Percentiles rank a stretch among this genome's conserved stretches.
Conservation (phyloP, 2,888 invertebrate species). For the Leptothorax acervorum region DNA sequence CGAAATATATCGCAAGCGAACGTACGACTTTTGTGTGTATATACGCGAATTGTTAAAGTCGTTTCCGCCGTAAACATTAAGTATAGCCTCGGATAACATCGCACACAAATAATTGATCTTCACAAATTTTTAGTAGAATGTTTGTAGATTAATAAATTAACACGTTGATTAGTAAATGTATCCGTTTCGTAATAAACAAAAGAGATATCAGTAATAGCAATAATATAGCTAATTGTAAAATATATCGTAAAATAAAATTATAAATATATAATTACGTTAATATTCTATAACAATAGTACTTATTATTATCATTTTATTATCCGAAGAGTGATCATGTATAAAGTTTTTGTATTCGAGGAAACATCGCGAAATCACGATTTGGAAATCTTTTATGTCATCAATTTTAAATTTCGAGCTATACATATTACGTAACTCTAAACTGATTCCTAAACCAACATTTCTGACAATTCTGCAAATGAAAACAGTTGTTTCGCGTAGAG, state of each 20-base stretch:
- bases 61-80: neutral
- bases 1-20: constrained; percentile 27
- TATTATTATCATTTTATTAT: neutral
- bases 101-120: neutral
- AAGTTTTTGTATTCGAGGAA: neutral
- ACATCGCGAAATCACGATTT: neutral
- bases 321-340: neutral
- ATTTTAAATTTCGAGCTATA: neutral
- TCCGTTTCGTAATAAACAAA: neutral
- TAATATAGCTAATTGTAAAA: neutral
- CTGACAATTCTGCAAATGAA: neutral
- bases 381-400: neutral
- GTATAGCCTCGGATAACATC: neutral
- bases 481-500: neutral
- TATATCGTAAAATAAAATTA: neutral
- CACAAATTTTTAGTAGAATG: neutral
- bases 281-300: neutral
- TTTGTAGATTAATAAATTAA: constrained; percentile 5
- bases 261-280: neutral
- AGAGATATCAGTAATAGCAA: neutral
- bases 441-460: neutral
- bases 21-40: neutral
- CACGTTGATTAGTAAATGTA: neutral
- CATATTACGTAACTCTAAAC: constrained; percentile 17
- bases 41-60: neutral